phyloP scores from a whole-genome alignment of 2,113 vertebrate genomes.

The Macaca mulatta region DNA sequence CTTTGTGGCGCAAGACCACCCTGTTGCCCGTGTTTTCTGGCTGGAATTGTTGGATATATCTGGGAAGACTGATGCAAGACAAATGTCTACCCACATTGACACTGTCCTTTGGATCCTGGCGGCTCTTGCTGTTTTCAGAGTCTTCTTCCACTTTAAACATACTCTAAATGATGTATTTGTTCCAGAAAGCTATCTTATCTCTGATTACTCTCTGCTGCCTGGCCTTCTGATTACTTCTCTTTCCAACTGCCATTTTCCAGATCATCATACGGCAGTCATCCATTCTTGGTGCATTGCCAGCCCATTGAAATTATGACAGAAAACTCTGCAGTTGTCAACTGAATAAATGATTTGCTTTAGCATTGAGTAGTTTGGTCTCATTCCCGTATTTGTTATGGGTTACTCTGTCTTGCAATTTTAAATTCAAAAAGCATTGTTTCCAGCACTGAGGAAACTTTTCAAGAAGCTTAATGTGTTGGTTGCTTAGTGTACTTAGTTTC shows the following conservation, averaged over 20 bases:
- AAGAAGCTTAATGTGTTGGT: background rate
- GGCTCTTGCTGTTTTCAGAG: background rate
- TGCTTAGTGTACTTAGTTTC: background rate
- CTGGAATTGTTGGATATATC: background rate
- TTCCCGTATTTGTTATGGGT: background rate
- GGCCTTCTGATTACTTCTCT: background rate
- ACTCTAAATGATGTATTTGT: conserved; percentile 32
- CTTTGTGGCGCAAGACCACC: background rate
- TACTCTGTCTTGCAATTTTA: background rate
- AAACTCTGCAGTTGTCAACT: background rate
- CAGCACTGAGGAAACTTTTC: background rate
- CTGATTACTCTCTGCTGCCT: conserved; percentile 5
- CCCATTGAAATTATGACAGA: background rate
- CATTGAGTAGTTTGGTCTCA: background rate
- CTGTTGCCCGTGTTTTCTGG: background rate
- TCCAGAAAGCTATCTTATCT: conserved; percentile 24
- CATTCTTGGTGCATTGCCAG: background rate
- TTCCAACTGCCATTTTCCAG: background rate
- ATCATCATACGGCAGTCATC: background rate
- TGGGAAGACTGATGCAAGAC: background rate
- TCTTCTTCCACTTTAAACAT: background rate
- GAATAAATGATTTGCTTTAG: background rate
- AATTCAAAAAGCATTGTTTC: background rate
- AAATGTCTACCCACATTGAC: background rate
- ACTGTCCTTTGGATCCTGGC: background rate